phyloP scores from a whole-genome alignment of 2,113 vertebrate species.

The Ammodytes marinus region DNA sequence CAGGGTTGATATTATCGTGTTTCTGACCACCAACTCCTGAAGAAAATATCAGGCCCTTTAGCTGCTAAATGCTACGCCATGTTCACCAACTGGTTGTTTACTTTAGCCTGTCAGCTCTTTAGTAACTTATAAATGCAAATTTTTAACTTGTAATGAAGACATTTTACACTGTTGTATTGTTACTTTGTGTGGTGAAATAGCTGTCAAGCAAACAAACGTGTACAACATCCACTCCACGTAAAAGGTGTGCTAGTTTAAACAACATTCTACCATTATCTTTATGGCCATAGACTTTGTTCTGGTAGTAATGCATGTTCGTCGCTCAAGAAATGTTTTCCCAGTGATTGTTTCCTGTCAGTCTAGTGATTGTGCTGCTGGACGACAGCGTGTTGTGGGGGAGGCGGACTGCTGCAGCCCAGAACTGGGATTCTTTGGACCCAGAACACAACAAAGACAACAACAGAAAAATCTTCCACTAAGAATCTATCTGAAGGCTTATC shows the following conservation, averaged over 20 bases:
- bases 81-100: too few species aligned
- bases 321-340: constrained; percentile 23
- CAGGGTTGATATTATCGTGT: too few species aligned
- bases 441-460: constrained; percentile 7
- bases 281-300: constrained; percentile 9
- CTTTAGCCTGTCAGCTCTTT: too few species aligned
- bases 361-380: constrained; percentile 1
- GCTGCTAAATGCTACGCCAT: too few species aligned
- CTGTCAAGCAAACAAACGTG: background rate
- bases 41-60: too few species aligned
- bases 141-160: background rate
- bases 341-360: constrained; percentile 41
- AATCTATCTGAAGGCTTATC: constrained; percentile 8
- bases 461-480: constrained; percentile 1
- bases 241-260: too few species aligned
- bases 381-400: background rate
- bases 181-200: constrained; percentile 5
- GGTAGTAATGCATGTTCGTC: background rate
- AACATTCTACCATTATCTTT: background rate
- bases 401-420: background rate
- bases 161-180: background rate
- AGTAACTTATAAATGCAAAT: too few species aligned
- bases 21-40: too few species aligned
- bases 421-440: background rate
- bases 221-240: background rate